These are phyloP conservation scores for Plectrocnemia conspersa DNA, from an alignment of 1,140 invertebrate species.

Conservation along the genomic window DNA sequence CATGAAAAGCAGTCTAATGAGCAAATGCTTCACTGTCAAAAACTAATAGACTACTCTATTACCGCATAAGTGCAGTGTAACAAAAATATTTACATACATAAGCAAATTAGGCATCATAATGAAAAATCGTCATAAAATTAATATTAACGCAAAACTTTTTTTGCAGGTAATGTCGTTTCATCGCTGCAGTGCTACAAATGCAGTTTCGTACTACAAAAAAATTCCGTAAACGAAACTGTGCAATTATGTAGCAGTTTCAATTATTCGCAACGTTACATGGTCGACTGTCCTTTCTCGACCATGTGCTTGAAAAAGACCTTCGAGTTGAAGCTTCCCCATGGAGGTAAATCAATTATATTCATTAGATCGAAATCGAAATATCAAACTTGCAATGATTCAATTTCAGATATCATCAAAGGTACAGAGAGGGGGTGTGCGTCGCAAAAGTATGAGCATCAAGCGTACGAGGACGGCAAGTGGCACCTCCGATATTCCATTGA, in stretches of 20 bases:
- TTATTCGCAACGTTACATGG: constrained; percentile 58
- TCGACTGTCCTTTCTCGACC: constrained; percentile 72
- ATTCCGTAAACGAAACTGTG: constrained; percentile 50
- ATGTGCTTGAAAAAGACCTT: constrained; percentile 73
- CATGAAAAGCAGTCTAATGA: too few species aligned
- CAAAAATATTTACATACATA: too few species aligned
- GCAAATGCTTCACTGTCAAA: too few species aligned
- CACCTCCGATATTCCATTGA: constrained; percentile 55
- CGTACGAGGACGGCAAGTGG: constrained; percentile 57
- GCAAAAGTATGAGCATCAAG: constrained; percentile 61
- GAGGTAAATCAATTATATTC: constrained; percentile 48
- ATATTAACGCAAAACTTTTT: too few species aligned
- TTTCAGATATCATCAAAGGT: neutral
- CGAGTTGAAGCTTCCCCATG: constrained; percentile 55
- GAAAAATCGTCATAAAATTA: too few species aligned
- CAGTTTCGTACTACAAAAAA: constrained; percentile 52
- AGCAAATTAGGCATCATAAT: too few species aligned
- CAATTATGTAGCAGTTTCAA: constrained; percentile 68
- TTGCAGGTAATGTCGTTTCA: constrained; percentile 27
- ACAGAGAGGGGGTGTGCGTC: constrained; percentile 62
- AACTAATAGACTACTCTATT: too few species aligned
- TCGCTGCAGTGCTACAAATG: constrained; percentile 64
- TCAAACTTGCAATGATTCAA: neutral
- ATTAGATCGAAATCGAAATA: neutral
- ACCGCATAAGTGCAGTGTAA: too few species aligned